Conservation (phyloP, 2,888 invertebrate genomes). For the Phymatocera aterrima region DNA sequence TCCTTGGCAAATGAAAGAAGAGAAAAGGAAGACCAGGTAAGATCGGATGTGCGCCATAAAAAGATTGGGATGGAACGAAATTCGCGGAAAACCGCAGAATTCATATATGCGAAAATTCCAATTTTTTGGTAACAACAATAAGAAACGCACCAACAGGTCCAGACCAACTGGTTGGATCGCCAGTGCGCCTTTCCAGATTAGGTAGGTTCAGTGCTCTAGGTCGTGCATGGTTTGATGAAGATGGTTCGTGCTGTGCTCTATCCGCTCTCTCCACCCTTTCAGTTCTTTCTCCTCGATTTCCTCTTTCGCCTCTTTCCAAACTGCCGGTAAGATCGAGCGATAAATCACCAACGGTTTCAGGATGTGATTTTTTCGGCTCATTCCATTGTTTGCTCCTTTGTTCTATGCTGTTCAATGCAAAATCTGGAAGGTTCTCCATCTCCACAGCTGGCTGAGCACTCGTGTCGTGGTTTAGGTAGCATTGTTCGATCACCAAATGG, state of each 20-base stretch:
- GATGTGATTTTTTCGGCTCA: slow-evolving; percentile 48
- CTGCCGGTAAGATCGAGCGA: slow-evolving; percentile 65
- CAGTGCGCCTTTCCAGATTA: slow-evolving; percentile 55
- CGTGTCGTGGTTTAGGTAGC: slow-evolving; percentile 76
- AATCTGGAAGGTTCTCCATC: slow-evolving; percentile 83
- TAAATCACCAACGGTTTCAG: slow-evolving; percentile 54
- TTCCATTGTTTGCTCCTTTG: slow-evolving; percentile 53
- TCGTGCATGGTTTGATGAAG: neutral
- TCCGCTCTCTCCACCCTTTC: slow-evolving; percentile 56
- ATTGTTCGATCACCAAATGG: slow-evolving; percentile 89
- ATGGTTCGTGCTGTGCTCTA: slow-evolving; percentile 37
- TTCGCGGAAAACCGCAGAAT: too few species aligned
- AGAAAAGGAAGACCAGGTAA: too few species aligned
- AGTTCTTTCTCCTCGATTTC: slow-evolving; percentile 56
- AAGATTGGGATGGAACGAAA: too few species aligned
- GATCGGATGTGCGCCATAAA: too few species aligned
- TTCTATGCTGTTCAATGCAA: slow-evolving; percentile 77
- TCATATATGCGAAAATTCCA: too few species aligned
- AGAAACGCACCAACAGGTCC: slow-evolving; percentile 59
- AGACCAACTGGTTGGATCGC: slow-evolving; percentile 55
- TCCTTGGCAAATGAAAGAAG: slow-evolving; percentile 50
- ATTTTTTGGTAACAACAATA: neutral
- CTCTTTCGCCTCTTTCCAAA: slow-evolving; percentile 57
- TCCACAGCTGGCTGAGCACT: slow-evolving; percentile 77
- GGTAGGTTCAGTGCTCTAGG: slow-evolving; percentile 57